These are phyloP conservation scores for Lerista edwardsae DNA, from an alignment of 2,797 vertebrate genomes.

Conservation along the genomic window DNA sequence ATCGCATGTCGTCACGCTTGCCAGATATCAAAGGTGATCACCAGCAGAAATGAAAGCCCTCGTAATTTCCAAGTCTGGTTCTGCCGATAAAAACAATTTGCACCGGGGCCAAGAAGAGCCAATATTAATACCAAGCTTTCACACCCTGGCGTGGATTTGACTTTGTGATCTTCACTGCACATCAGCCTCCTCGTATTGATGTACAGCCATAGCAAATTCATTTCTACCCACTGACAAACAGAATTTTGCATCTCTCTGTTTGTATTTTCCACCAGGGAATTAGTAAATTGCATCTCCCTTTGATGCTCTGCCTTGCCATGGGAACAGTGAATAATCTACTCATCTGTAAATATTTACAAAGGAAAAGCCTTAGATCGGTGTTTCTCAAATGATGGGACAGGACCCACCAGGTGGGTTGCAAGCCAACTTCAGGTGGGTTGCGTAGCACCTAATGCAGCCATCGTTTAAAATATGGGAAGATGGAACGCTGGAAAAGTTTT, in stretches of 20 bases:
- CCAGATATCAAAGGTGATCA: slow-evolving; percentile 63
- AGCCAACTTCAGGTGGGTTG: too few species aligned
- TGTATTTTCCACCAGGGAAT: slow-evolving; percentile 59
- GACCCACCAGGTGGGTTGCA: too few species aligned
- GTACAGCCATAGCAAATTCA: slow-evolving; percentile 46
- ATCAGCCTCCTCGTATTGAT: slow-evolving; percentile 65
- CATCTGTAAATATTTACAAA: slow-evolving; percentile 25
- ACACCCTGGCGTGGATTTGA: slow-evolving; percentile 50
- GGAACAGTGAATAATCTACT: not conserved
- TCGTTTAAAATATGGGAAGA: too few species aligned
- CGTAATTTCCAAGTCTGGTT: slow-evolving; percentile 52
- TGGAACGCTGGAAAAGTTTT: too few species aligned
- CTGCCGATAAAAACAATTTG: slow-evolving; percentile 48
- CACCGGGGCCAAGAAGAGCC: slow-evolving; percentile 43
- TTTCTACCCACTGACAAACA: slow-evolving; percentile 45
- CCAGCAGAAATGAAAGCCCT: slow-evolving; percentile 52
- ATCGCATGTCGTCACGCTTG: slow-evolving; percentile 47
- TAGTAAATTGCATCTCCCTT: slow-evolving; percentile 51
- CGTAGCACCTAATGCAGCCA: too few species aligned
- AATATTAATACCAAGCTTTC: slow-evolving; percentile 47
- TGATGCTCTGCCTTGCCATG: not conserved
- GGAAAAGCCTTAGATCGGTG: not conserved
- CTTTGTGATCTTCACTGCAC: slow-evolving; percentile 55
- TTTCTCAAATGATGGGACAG: too few species aligned
- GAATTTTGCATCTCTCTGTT: slow-evolving; percentile 51